A percentile compares a stretch with the other conserved stretches of the same genome.
Conservation (phyloP, 2,113 vertebrate species). For the Ictalurus furcatus region DNA sequence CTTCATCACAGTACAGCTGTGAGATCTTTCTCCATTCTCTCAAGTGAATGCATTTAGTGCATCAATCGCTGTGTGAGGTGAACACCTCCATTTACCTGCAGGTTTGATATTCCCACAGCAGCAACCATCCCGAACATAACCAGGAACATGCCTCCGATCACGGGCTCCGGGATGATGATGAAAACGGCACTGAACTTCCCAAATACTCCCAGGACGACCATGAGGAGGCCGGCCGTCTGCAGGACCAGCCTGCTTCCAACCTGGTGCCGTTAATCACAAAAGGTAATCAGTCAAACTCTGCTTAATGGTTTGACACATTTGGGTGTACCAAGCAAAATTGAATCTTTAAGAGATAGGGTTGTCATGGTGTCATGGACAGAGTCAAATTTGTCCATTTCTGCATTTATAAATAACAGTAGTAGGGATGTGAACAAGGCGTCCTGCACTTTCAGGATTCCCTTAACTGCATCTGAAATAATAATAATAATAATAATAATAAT, state of each 20-base stretch:
- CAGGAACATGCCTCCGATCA: conserved; percentile 82
- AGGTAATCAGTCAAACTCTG: not conserved
- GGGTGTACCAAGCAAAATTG: not conserved
- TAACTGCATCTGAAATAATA: not conserved
- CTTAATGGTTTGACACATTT: not conserved
- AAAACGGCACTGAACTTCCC: conserved; percentile 80
- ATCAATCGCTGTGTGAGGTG: too few species aligned
- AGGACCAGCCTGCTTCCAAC: conserved; percentile 79
- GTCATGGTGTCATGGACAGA: not conserved
- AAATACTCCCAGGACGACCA: conserved; percentile 77
- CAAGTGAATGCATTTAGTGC: not conserved
- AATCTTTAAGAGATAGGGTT: not conserved
- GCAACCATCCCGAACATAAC: conserved; percentile 83
- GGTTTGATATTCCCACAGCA: conserved; percentile 78
- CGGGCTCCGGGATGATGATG: conserved; percentile 78
- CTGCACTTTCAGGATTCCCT: not conserved
- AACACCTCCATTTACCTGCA: conserved; percentile 68
- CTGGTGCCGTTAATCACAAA: conserved; percentile 50
- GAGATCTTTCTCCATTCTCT: not conserved
- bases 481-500: not conserved
- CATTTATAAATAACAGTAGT: not conserved
- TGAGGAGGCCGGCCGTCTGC: conserved; percentile 73
- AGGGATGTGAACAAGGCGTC: not conserved
- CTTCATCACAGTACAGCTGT: not conserved
- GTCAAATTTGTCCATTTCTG: not conserved